Percentiles rank a stretch among this genome's conserved stretches.
Evolutionary conservation across 2,797 vertebrate genomes (phyloP).

Genomic region (Meriones psammophilus): DNA sequence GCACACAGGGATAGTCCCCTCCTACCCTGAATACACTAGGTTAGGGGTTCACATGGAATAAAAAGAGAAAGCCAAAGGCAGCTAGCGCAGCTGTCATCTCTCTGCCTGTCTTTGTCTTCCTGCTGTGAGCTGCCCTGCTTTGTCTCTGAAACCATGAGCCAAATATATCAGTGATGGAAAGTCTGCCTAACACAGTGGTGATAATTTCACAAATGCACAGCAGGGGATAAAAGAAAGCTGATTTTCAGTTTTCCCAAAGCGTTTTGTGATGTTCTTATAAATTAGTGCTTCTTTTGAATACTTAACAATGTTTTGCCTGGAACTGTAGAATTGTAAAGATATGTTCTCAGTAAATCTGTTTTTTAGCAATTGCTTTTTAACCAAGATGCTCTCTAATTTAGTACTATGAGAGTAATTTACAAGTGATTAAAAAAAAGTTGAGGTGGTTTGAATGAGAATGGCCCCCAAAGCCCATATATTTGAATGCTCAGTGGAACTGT

Average conservation of each 20-base stretch:
- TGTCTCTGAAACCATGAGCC: background rate
- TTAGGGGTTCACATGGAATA: background rate
- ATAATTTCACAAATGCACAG: background rate
- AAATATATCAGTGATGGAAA: background rate
- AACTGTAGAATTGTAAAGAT: background rate
- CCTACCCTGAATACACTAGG: background rate
- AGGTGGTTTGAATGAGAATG: background rate
- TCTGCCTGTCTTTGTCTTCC: background rate
- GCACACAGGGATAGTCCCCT: background rate
- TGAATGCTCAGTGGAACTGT: no score
- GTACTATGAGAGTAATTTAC: background rate
- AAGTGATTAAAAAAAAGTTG: background rate
- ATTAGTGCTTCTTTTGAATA: conserved; percentile 27
- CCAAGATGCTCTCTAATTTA: conserved; percentile 25
- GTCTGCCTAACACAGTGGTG: background rate
- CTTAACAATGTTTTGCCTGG: conserved; percentile 36
- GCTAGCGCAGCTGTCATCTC: background rate
- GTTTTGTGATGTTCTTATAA: conserved; percentile 10
- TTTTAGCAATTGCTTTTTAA: background rate
- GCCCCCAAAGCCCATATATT: no score
- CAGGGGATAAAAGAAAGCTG: background rate
- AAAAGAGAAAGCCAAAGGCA: background rate
- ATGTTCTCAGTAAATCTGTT: conserved; percentile 22
- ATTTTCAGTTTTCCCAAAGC: background rate
- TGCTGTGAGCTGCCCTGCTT: background rate